Evolutionary conservation across 2,797 vertebrate genomes (phyloP).

Genomic region (Merluccius polli): DNA sequence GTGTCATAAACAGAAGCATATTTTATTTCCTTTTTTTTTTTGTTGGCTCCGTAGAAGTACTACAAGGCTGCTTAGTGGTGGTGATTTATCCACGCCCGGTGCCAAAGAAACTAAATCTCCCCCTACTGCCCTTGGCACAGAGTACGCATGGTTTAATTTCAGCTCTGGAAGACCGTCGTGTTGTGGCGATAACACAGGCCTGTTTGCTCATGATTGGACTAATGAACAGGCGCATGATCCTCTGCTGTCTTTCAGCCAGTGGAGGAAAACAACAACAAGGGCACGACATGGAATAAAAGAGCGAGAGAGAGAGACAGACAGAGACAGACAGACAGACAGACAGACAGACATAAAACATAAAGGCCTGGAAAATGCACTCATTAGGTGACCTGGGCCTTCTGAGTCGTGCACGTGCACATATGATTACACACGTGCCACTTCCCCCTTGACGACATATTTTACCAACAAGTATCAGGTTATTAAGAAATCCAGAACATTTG

Average conservation of each 20-base stretch:
- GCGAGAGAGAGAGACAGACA: neutral
- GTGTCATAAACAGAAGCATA: slow-evolving; percentile 50
- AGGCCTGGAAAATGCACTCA: neutral
- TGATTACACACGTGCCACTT: no score
- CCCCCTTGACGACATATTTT: slow-evolving; percentile 7
- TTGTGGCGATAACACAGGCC: slow-evolving; percentile 58
- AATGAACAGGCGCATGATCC: slow-evolving; percentile 70
- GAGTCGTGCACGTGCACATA: no score
- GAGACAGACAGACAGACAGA: no score
- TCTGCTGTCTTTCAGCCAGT: slow-evolving; percentile 41
- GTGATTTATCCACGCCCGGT: slow-evolving; percentile 65
- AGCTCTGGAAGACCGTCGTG: slow-evolving; percentile 65
- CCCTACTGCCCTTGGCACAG: slow-evolving; percentile 56
- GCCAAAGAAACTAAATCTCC: slow-evolving; percentile 67
- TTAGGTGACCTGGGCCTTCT: no score
- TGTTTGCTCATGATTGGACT: slow-evolving; percentile 70
- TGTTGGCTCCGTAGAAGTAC: slow-evolving; percentile 35
- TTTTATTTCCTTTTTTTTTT: slow-evolving; percentile 44
- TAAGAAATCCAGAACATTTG: no score
- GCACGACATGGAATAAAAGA: slow-evolving; percentile 10
- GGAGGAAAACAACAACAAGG: slow-evolving; percentile 21
- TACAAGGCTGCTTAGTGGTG: slow-evolving; percentile 59
- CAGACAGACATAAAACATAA: no score
- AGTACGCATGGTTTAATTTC: slow-evolving; percentile 70
- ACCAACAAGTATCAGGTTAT: slow-evolving; percentile 4